Evolutionary conservation across 2,113 vertebrate species (phyloP).

Genomic region (Prietella phreatophila): DNA sequence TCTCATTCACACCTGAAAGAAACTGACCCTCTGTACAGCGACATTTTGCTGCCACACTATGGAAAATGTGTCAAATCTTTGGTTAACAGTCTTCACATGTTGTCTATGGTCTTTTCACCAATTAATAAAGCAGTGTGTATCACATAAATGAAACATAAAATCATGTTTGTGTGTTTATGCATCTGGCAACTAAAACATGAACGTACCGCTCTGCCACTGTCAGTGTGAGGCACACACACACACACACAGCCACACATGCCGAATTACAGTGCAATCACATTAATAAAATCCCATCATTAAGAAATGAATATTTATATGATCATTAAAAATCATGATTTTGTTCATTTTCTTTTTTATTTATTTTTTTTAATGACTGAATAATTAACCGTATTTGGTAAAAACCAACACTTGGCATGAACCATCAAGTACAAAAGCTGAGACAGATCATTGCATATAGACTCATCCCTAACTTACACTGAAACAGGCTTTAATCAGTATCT

Average conservation of each 20-base stretch:
- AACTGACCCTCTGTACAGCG: not conserved
- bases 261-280: constrained; percentile 8
- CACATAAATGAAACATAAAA: not conserved
- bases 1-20: constrained; percentile 56
- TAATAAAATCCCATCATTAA: constrained; percentile 20
- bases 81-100: not conserved
- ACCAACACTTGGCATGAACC: not conserved
- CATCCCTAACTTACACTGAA: not conserved
- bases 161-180: not conserved
- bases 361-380: not conserved
- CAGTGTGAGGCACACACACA: not conserved
- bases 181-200: not conserved
- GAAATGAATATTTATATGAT: constrained; percentile 19
- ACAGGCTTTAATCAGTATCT: constrained; percentile 8
- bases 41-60: not conserved
- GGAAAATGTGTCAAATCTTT: not conserved
- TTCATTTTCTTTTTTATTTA: not conserved
- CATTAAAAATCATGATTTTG: not conserved
- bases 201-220: not conserved
- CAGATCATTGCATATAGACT: constrained; percentile 12
- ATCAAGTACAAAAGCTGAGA: constrained; percentile 3
- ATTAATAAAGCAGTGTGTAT: constrained; percentile 1
- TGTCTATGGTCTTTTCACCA: not conserved
- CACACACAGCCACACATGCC: not conserved
- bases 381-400: not conserved